phyloP scores from a whole-genome alignment of 2,113 vertebrate species.

The Pelecanus crispus region DNA sequence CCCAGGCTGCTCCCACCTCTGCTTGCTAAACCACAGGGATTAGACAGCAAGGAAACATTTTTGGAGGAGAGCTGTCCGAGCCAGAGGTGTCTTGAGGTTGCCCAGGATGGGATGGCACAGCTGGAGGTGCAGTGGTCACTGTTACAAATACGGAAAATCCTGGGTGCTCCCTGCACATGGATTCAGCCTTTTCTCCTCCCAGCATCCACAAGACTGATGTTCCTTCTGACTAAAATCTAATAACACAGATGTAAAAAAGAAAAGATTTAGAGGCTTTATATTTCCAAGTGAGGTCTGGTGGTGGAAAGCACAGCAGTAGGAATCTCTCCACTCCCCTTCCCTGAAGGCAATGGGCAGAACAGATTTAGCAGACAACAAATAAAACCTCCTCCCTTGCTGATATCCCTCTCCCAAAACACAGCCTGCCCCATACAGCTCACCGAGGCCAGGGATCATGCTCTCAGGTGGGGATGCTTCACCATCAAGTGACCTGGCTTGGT shows the following conservation, averaged over 20 bases:
- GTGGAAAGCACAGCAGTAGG: neutral
- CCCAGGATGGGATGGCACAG: neutral
- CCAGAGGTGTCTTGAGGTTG: neutral
- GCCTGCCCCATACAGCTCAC: fast-evolving
- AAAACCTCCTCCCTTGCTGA: neutral
- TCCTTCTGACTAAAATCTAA: neutral
- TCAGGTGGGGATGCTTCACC: neutral
- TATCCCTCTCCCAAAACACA: neutral
- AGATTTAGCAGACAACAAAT: neutral
- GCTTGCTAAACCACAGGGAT: neutral
- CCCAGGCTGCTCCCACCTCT: neutral
- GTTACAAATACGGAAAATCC: neutral
- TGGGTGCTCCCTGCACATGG: too few relatives aligned
- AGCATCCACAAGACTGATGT: too few relatives aligned
- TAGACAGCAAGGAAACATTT: neutral
- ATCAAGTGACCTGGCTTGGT: neutral
- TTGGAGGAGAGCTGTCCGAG: neutral
- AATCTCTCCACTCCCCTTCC: neutral
- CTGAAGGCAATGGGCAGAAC: fast-evolving
- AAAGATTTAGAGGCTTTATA: neutral
- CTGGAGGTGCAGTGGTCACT: neutral
- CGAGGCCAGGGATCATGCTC: fast-evolving
- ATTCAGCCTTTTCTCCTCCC: neutral
- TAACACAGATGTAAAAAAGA: neutral
- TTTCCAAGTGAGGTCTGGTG: neutral